Base-by-base conservation (phyloP, 2,113 vertebrate genomes). In the Pithys albifrons region DNA sequence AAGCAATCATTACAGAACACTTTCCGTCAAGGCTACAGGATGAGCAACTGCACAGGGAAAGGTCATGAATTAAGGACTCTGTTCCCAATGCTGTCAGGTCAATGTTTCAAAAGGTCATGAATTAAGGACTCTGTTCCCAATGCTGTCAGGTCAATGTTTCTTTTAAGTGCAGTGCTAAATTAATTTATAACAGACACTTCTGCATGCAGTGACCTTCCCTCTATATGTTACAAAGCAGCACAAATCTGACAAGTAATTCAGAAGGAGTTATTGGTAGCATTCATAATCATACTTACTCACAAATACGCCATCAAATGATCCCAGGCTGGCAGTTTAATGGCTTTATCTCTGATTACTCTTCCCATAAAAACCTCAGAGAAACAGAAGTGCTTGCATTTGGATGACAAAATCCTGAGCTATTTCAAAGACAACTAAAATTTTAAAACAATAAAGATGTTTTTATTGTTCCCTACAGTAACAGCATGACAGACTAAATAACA, bases 371-470 rank as follows among this genome's bases (percentile, higher is more conserved):
- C 91, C 95, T 89, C 54, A 7, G 79, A 93, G 83, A 94, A 93
- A 86, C 76, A 93, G 85, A 94, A 96, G 66, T 92, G 92, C 28
- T 35, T 89, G 73, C 54, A 61, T 95, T 91, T 95, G 76, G 86
- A 91, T 96, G 93, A 89, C 67, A 91, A 89, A 92, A 91, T 91
- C 73, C 69, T 52, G 84, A 96, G 73, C 70, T 91, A 91, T 92
- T 95, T 92, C 76, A 89, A 85, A 96, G 73, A 90, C 88, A 96
- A 81, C 92, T 49, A 61, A 96, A 87, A 96, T 94, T 96, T 96
- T 96, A 89, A 95, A 96, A 92, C 79, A 94, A 89, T 89, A 76
- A 91, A 80, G 86, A 93, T 81, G 51, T 81, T 91, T 95, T 95
- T 93, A 92, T 84, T 91, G 49, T 87, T 97, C 85, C 83, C 93